Conservation (phyloP, 2,888 invertebrate genomes). For the Hypselothyrea guttata region DNA sequence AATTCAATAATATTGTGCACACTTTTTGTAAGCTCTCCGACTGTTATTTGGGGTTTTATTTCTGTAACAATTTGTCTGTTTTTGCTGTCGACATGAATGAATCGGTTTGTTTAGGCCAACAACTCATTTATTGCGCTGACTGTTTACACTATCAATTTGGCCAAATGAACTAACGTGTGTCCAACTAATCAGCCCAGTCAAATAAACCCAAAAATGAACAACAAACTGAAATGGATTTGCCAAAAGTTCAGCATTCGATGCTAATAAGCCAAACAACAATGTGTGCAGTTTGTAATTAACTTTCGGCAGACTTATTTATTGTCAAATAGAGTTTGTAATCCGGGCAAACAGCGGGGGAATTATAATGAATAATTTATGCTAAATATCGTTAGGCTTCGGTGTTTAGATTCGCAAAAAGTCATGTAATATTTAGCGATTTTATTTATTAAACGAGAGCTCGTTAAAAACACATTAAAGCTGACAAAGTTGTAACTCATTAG, state of each 20-base stretch:
- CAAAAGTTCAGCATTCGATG: slow-evolving; percentile 22
- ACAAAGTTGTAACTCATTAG: slow-evolving; percentile 21
- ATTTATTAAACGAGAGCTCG: too few relatives aligned
- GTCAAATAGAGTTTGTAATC: slow-evolving; percentile 52
- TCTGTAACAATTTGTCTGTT: background rate
- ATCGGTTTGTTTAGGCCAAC: slow-evolving; percentile 25
- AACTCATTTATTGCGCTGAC: slow-evolving; percentile 32
- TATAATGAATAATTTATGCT: slow-evolving; percentile 58
- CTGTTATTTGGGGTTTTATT: too few relatives aligned
- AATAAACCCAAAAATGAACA: slow-evolving; percentile 25
- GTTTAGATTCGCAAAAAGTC: too few relatives aligned
- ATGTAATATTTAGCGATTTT: too few relatives aligned
- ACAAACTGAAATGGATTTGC: slow-evolving; percentile 9
- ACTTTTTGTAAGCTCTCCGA: too few relatives aligned
- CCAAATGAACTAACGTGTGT: slow-evolving; percentile 53
- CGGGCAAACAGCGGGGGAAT: slow-evolving; percentile 27
- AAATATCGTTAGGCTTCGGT: background rate
- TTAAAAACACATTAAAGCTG: background rate
- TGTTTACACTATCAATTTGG: slow-evolving; percentile 61
- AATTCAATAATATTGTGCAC: too few relatives aligned
- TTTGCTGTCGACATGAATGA: slow-evolving; percentile 29
- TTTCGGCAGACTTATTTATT: slow-evolving; percentile 68
- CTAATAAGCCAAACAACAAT: slow-evolving; percentile 70
- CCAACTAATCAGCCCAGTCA: slow-evolving; percentile 43
- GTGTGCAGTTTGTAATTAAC: slow-evolving; percentile 73